phyloP scores from a whole-genome alignment of 2,888 invertebrate species.

The Lepidocyrtoides sp. region DNA sequence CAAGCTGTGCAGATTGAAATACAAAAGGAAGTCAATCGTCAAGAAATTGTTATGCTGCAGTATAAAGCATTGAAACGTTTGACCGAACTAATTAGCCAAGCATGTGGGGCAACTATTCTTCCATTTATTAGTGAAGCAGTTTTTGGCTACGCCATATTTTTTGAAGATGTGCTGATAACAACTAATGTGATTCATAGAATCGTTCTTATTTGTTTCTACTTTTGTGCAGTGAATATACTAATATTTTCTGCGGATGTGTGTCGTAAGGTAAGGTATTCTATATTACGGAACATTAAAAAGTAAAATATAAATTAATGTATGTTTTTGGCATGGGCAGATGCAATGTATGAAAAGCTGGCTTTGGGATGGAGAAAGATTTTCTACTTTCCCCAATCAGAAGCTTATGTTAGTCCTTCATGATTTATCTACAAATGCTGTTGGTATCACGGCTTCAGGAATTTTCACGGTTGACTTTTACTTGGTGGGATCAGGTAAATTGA shows the following conservation, averaged over 20 bases:
- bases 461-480: constrained; percentile 66
- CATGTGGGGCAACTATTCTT: constrained; percentile 58
- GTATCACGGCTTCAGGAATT: constrained; percentile 65
- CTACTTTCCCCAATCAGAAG: constrained; percentile 60
- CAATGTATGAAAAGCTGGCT: constrained; percentile 68
- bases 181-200: constrained; percentile 46
- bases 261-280: constrained; percentile 48
- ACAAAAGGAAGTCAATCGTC: not conserved
- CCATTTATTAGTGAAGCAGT: constrained; percentile 72
- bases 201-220: constrained; percentile 64
- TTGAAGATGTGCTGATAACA: constrained; percentile 64
- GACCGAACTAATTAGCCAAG: constrained; percentile 54
- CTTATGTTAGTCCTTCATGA: constrained; percentile 58
- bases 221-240: constrained; percentile 67
- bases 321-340: constrained; percentile 47
- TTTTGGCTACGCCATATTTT: constrained; percentile 69
- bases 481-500: constrained; percentile 61
- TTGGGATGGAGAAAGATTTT: constrained; percentile 59
- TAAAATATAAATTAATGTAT: constrained; percentile 8
- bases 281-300: not conserved
- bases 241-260: constrained; percentile 61
- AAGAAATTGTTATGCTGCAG: constrained; percentile 58
- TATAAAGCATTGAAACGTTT: constrained; percentile 62
- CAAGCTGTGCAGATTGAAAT: not conserved
- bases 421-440: constrained; percentile 62